phyloP scores from a whole-genome alignment of 2,113 vertebrate species.

The Urocynchramus pylzowi region DNA sequence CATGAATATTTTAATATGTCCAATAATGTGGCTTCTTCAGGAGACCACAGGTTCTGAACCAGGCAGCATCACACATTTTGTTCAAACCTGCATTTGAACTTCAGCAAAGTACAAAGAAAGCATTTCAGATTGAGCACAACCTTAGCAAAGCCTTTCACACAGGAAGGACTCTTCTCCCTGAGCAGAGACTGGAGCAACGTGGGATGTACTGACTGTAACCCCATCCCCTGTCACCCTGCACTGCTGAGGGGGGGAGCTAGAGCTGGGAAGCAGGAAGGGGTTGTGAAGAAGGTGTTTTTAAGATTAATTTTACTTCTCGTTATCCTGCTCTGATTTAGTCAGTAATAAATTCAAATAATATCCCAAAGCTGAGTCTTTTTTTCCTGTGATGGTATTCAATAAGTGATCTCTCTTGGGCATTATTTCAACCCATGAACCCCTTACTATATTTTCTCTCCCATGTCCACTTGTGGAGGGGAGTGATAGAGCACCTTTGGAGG shows the following conservation, averaged over 20 bases:
- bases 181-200: neutral
- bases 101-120: neutral
- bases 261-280: neutral
- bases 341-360: neutral
- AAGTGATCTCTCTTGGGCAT: neutral
- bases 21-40: neutral
- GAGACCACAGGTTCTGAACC: neutral
- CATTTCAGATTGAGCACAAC: neutral
- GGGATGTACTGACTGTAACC: neutral
- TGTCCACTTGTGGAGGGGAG: neutral
- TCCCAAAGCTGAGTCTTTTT: neutral
- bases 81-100: neutral
- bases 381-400: neutral
- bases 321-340: neutral
- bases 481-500: neutral
- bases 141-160: neutral
- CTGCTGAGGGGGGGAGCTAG: too few species aligned
- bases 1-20: neutral
- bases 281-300: neutral
- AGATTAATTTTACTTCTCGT: neutral
- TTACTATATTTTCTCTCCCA: neutral
- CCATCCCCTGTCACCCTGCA: neutral
- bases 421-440: neutral
- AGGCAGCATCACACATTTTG: neutral
- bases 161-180: neutral